These are phyloP conservation scores for western clawed frog (Xenopus tropicalis) DNA, from an alignment of 2,113 vertebrate genomes.

Conservation along the genomic window UCB_Xtro_10.0 CM004444.2:36344001-36344500, in stretches of 20 bases:
- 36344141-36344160: slow-evolving; percentile 55
- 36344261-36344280: slow-evolving; percentile 54
- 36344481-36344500: too few species aligned
- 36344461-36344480: too few species aligned
- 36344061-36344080: slow-evolving; percentile 64
- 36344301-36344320: slow-evolving; percentile 46
- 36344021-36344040: slow-evolving; percentile 70
- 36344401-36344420: too few species aligned
- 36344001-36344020: slow-evolving; percentile 58
- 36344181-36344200: slow-evolving; percentile 64
- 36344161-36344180: slow-evolving; percentile 79
- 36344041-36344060: slow-evolving; percentile 65
- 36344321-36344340: neutral
- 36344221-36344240: slow-evolving; percentile 70
- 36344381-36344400: too few species aligned
- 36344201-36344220: slow-evolving; percentile 68
- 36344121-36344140: slow-evolving; percentile 60
- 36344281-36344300: slow-evolving; percentile 48
- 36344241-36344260: slow-evolving; percentile 65
- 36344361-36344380: too few species aligned
- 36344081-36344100: slow-evolving; percentile 66
- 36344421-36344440: too few species aligned
- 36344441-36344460: too few species aligned
- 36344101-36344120: slow-evolving; percentile 61
- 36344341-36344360: too few species aligned